Conservation (phyloP, 1,140 invertebrate genomes). For the Hylyphantes graminicola region DNA sequence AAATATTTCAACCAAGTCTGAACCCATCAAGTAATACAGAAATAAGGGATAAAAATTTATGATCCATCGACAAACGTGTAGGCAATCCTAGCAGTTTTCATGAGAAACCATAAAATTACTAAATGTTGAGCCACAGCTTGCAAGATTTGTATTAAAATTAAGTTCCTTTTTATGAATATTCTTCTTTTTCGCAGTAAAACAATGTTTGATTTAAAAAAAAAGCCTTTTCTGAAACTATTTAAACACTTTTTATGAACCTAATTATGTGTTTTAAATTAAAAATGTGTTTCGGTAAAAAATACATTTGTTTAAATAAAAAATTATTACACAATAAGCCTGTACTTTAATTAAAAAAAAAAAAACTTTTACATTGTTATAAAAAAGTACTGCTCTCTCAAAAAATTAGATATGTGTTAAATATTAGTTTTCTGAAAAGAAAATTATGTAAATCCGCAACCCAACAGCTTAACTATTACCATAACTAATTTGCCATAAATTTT, state of each 20-base stretch:
- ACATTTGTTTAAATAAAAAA: too few species aligned
- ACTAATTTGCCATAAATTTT: too few species aligned
- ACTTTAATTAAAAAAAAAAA: too few species aligned
- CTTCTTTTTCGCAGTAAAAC: background rate
- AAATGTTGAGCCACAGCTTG: conserved; percentile 33
- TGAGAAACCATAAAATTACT: conserved; percentile 36
- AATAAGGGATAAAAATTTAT: conserved; percentile 46
- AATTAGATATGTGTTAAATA: too few species aligned
- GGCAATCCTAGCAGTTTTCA: conserved; percentile 39
- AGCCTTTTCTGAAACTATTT: background rate
- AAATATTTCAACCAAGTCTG: conserved; percentile 13
- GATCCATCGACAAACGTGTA: conserved; percentile 40
- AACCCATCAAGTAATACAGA: conserved; percentile 35
- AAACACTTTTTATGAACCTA: background rate
- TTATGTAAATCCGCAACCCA: too few species aligned
- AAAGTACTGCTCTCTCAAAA: too few species aligned
- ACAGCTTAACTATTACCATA: too few species aligned
- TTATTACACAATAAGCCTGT: too few species aligned
- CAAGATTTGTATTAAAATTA: conserved; percentile 21
- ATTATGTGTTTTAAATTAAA: background rate
- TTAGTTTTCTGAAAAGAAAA: too few species aligned
- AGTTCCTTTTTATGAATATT: background rate
- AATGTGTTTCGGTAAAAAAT: too few species aligned
- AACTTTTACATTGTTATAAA: too few species aligned
- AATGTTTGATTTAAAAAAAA: background rate